A percentile compares a stretch with the other conserved stretches of the same genome.
Conservation (phyloP, 2,888 invertebrate species). For the Drepana falcataria region DNA sequence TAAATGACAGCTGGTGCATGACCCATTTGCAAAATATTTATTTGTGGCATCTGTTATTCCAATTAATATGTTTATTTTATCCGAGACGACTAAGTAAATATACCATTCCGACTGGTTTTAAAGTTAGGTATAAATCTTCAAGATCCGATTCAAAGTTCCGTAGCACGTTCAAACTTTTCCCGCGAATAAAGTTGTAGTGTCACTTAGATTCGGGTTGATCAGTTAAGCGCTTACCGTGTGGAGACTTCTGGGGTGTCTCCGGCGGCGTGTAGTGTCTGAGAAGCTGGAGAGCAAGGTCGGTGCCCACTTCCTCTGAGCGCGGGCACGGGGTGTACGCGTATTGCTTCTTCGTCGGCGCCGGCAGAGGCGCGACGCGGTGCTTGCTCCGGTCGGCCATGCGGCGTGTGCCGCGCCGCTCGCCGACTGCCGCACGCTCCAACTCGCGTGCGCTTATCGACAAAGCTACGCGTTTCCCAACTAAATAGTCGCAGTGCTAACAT, state of each 20-base stretch:
- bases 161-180: constrained; percentile 25
- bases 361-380: constrained; percentile 72
- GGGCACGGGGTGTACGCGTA: constrained; percentile 75
- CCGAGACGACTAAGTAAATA: too few relatives aligned
- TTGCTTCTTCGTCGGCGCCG: constrained; percentile 68
- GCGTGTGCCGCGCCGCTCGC: constrained; percentile 56
- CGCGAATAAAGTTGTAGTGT: constrained; percentile 28
- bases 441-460: constrained; percentile 32
- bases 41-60: too few relatives aligned
- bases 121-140: not conserved
- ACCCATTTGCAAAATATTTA: too few relatives aligned
- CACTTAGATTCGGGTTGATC: constrained; percentile 8
- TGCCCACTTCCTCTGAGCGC: constrained; percentile 73
- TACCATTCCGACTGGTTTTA: too few relatives aligned
- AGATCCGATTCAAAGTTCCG: not conserved
- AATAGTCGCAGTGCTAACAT: constrained; percentile 6
- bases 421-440: constrained; percentile 43
- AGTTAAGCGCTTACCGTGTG: constrained; percentile 43
- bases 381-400: constrained; percentile 75
- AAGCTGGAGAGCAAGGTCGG: constrained; percentile 63
- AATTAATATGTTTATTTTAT: too few relatives aligned
- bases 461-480: constrained; percentile 18
- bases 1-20: too few relatives aligned
- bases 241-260: constrained; percentile 51
- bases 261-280: constrained; percentile 41